Conservation (phyloP, 1,140 invertebrate species). For the Tigriopus japonicus region DNA sequence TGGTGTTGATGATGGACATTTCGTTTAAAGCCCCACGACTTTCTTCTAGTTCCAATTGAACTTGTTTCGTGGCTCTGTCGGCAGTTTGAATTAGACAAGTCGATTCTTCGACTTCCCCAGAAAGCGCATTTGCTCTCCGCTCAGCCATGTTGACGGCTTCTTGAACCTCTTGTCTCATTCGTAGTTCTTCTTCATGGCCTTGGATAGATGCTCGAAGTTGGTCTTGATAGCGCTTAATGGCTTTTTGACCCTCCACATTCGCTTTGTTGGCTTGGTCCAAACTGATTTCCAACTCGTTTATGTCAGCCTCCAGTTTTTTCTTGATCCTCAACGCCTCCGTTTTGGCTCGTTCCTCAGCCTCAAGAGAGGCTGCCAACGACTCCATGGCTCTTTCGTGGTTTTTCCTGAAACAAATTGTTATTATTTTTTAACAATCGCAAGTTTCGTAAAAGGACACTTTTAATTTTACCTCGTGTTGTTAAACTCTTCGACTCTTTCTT, state of each 20-base stretch:
- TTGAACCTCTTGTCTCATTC: slow-evolving; percentile 83
- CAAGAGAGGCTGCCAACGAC: slow-evolving; percentile 37
- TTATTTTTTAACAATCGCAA: not conserved
- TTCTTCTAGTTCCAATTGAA: not conserved
- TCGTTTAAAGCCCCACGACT: not conserved
- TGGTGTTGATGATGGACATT: slow-evolving; percentile 33
- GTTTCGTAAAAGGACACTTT: slow-evolving; percentile 24
- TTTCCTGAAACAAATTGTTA: slow-evolving; percentile 25
- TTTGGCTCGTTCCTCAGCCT: slow-evolving; percentile 38
- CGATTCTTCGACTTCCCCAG: slow-evolving; percentile 90
- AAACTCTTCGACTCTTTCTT: slow-evolving; percentile 44
- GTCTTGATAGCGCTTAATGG: slow-evolving; percentile 35
- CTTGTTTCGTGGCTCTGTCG: slow-evolving; percentile 30
- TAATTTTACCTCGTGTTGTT: slow-evolving; percentile 32
- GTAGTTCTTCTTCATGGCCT: slow-evolving; percentile 75
- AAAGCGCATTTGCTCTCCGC: slow-evolving; percentile 77
- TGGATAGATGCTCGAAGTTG: slow-evolving; percentile 28
- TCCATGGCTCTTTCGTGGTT: slow-evolving; percentile 40
- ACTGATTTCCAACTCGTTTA: slow-evolving; percentile 37
- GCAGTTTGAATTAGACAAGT: slow-evolving; percentile 75
- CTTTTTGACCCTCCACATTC: slow-evolving; percentile 39
- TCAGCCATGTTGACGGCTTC: slow-evolving; percentile 92
- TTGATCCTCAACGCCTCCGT: slow-evolving; percentile 34
- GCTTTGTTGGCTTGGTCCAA: slow-evolving; percentile 28
- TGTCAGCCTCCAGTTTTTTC: slow-evolving; percentile 37